Base-by-base conservation (phyloP, 1,140 invertebrate genomes). In the Carcinoscorpius rotundicauda region DNA sequence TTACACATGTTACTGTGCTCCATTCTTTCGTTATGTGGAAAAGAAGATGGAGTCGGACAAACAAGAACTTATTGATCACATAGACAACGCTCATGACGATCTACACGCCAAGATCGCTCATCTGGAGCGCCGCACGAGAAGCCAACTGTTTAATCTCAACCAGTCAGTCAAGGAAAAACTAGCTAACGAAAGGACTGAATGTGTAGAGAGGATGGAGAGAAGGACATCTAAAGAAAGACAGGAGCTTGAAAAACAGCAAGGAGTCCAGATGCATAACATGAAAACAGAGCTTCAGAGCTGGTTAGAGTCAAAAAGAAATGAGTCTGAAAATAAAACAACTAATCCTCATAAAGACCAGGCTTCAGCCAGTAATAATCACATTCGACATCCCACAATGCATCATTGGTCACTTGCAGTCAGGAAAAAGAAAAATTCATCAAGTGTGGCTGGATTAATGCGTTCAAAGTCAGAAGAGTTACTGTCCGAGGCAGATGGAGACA, bases 11-110 rank as follows among this genome's bases (percentile, higher is more conserved):
- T 88, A 88, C 72, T 89, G 87, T 74, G 84, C 83, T 0, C 87
- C 88, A 4, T 87, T 93, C 72, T 88, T 96, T 73, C 83, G 87
- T 66, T 87, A 92, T 66, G 85, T 95, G 74, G 91, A 95, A 75
- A 85, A 89, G 60, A 86, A 88, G 67, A 74, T 95, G 9, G 90
- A 91, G 71, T 82, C 84, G 68, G 89, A 93, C 71, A 89, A 91
- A 66, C 85, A 89, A 64, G 89, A 93, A 71, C 73, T 95, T 4
- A 88, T 92, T 72, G 84, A 87, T 11, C 87, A 90, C 68, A 87
- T 93, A 6, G 86, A 89, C 72, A 82, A 84, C 67, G 87, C 88
- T 4, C 88, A 91, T 71, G 84, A 89, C 64, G 82, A 84, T 64
- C 76, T 96, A 51, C 87, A 91, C 60, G 82, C 87, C 55, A 87